Percentiles rank a stretch among this genome's conserved stretches.
Evolutionary conservation across 2,888 invertebrate species (phyloP).

Genomic region (Nephrotoma appendiculata): DNA sequence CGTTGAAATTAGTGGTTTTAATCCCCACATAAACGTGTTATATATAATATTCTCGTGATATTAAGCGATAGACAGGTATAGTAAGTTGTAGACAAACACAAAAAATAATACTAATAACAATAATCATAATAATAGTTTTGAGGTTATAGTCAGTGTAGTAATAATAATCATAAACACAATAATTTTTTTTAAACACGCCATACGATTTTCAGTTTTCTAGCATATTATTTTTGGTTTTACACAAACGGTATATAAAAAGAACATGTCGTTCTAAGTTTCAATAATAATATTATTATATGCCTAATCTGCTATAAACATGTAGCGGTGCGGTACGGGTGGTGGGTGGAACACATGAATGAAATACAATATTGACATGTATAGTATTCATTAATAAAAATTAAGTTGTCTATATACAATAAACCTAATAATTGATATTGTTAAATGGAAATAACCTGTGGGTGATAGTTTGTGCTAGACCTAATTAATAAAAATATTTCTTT

Average conservation of each 20-base stretch:
- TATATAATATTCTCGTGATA: not conserved
- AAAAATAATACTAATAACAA: not conserved
- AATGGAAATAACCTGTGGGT: not conserved
- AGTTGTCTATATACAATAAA: not conserved
- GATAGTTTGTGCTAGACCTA: not conserved
- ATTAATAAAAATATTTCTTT: not conserved
- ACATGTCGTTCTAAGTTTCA: not conserved
- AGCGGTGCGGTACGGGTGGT: not conserved
- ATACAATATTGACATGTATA: not conserved
- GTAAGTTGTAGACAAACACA: not conserved
- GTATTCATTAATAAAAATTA: not conserved
- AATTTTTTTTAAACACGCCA: not conserved
- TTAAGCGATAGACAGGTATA: not conserved
- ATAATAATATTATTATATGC: not conserved
- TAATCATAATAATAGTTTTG: not conserved
- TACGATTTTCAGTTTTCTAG: not conserved
- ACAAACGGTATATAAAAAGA: not conserved
- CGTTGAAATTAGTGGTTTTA: too few relatives aligned
- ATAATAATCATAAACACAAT: not conserved
- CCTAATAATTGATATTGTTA: not conserved
- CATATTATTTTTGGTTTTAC: not conserved
- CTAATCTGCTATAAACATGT: too few relatives aligned
- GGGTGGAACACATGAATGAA: not conserved
- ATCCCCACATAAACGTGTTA: too few relatives aligned
- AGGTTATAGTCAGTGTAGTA: not conserved